Conservation (phyloP, 2,113 vertebrate species). For the Hydropotes inermis region DNA sequence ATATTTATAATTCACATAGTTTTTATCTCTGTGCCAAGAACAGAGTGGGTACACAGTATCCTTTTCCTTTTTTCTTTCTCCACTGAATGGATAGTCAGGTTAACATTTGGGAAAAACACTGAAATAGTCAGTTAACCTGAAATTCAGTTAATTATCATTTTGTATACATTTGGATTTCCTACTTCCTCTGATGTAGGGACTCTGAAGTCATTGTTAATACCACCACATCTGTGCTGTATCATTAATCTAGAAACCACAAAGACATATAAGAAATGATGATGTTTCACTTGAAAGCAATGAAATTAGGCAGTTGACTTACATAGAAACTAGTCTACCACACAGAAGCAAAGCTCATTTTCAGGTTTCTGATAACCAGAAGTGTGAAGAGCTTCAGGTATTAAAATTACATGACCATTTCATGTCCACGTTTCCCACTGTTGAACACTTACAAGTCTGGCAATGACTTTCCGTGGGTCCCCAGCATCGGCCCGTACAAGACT, state of each 20-base stretch:
- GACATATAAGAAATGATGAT: neutral
- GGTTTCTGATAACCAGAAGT: neutral
- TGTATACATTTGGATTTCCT: neutral
- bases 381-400: neutral
- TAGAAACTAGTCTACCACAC: neutral
- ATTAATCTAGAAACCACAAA: neutral
- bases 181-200: neutral
- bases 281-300: neutral
- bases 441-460: slow-evolving; percentile 94
- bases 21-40: neutral
- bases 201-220: neutral
- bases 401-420: neutral
- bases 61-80: neutral
- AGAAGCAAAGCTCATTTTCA: neutral
- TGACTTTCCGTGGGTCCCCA: slow-evolving; percentile 95
- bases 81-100: neutral
- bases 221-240: neutral
- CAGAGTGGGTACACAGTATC: neutral
- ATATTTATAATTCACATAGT: neutral
- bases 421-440: neutral
- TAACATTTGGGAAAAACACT: neutral
- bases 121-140: neutral
- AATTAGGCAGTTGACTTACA: neutral
- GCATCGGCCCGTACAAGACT: slow-evolving; percentile 94
- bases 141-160: neutral